Base-by-base conservation (phyloP, 2,113 vertebrate genomes). In the Thomomys bottae region DNA sequence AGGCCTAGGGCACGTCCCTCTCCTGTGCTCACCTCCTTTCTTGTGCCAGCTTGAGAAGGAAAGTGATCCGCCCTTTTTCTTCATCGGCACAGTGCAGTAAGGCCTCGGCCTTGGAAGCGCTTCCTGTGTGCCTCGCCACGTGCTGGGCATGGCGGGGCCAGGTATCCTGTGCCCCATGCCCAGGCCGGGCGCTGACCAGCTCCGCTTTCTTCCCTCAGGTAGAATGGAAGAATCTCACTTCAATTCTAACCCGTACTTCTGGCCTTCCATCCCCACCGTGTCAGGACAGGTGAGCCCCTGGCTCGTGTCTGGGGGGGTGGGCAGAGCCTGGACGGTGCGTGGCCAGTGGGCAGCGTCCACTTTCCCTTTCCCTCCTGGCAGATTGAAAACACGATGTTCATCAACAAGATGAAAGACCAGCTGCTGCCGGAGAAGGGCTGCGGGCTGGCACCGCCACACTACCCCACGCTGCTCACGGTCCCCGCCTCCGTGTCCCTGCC, bases 211-310 rank as follows among this genome's bases (percentile, higher is more conserved):
- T 68, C 63, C 97, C 98, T 87, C 98, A 99, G 99, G 98, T 98
- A 98, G 98, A 98, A 99, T 99, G 99, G 99, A 99, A 98, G 99
- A 99, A 97, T 99, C 99, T 98, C 99, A 99, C 97, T 99, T 99
- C 97, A 99, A 99, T 98, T 99, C 99, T 94, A 99, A 99, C 64
- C 98, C 99, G 1, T 99, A 99, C 98, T 99, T 99, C 98, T 99
- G 99, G 99, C 99, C 99, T 95, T 99, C 98, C 30, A 98, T 99
- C 91, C 98, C 99, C 87, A 98, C 99, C 6, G 98, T 99, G 93
- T 99, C 98, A 73, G 99, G 99, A 97, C 99, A 99, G 98, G 99
- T 99, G 98, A 97, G 97, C 91, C 57, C 20, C 57, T 26, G 49
- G 70, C 14, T 49, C 45, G 9, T 49, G 45, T 8, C 45, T 49